phyloP scores from a whole-genome alignment of 2,888 invertebrate genomes.

The Xestia rhomboidea region DNA sequence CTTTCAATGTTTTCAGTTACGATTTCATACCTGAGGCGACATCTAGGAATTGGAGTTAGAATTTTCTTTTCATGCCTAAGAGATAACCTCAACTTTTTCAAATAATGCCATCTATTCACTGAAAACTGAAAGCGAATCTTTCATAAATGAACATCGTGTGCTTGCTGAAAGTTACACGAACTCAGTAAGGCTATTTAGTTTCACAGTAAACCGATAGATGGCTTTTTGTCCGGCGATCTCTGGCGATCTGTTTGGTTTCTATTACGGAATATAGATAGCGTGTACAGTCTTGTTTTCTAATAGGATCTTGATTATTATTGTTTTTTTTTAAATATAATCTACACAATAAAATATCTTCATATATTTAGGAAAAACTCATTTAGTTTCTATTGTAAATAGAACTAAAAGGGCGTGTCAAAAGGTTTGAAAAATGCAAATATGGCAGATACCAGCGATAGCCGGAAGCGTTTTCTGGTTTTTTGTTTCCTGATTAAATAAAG shows the following conservation, averaged over 20 bases:
- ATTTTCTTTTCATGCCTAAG: background rate
- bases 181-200: background rate
- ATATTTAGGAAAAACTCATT: background rate
- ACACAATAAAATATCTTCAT: background rate
- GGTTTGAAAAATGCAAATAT: background rate
- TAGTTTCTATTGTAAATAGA: background rate
- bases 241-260: background rate
- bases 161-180: background rate
- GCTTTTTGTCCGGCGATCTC: background rate
- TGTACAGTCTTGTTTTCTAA: background rate
- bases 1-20: background rate
- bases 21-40: background rate
- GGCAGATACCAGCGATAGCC: background rate
- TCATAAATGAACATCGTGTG: background rate
- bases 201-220: conserved; percentile 7
- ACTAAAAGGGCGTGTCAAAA: background rate
- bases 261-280: conserved; percentile 9
- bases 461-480: background rate
- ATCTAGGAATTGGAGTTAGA: conserved; percentile 2
- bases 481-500: background rate
- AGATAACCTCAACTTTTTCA: background rate
- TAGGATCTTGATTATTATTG: background rate
- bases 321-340: too few relatives aligned
- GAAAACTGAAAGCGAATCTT: background rate
- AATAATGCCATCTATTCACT: conserved; percentile 23